Base-by-base conservation (phyloP, 2,888 invertebrate species). In the Macrophya alboannulata region DNA sequence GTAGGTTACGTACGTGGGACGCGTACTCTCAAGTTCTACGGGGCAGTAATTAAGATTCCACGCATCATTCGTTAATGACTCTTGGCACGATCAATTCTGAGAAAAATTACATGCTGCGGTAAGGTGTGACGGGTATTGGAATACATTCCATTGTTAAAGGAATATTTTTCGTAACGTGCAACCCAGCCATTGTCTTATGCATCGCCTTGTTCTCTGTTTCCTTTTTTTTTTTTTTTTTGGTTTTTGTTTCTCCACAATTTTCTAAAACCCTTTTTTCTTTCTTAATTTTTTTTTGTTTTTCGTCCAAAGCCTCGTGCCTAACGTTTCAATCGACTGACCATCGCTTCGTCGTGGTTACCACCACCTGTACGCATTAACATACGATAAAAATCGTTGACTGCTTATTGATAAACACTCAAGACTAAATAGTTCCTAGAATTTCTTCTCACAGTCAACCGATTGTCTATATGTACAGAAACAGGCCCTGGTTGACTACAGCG, bases 51-150 rank as follows among this genome's bases (percentile, higher is more conserved):
- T 55, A 51, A 55, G 77, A 77, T 77, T 77, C 77, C 48, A 77
- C 31, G 77, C 77, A 55, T 77, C 77, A 55, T 77, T 77, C 51
- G 77, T 77, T 51, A 77, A 77, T 77, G 15, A 77, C 77, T 77
- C 77, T 68, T 25, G 55, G 55, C 51, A 25, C 55, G 77, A 77
- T 77, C 31, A 55, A 77, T 77, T 77, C 51, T 77, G 15, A 77
- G 48, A 77, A 77, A 77, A 77, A 77, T 51, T 77, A 55, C 25
- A 43, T 21, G 43, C 43, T 8, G 31, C n/a, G 10, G 25, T 62
- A 62, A 74, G 74, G 74, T 74, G 74, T 45, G 74, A 74, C 74
- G 43, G n/a, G 43, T 10, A 43, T 40, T 40, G 25, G 31, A 77
- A 55, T 55, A 77, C 51, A 55, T 55, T 55, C 51, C 77, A 77